Conservation (phyloP, 2,797 vertebrate genomes). For the Chaenodraco wilsoni region DNA sequence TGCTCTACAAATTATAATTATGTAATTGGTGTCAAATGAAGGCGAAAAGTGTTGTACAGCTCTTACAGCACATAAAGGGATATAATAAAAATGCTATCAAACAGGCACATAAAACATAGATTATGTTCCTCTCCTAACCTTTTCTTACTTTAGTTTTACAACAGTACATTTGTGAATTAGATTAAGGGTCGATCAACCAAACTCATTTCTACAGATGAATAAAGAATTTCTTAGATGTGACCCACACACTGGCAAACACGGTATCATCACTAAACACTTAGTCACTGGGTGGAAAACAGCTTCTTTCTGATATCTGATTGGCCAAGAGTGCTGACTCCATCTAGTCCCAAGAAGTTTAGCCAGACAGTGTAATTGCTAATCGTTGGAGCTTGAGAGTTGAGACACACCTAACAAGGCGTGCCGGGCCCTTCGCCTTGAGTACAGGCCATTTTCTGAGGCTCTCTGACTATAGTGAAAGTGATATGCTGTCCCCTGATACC, state of each 20-base stretch:
- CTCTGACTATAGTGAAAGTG: conserved; percentile 67
- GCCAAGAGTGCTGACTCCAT: conserved; percentile 64
- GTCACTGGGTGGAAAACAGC: conserved; percentile 27
- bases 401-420: conserved; percentile 77
- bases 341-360: conserved; percentile 61
- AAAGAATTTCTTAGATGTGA: not conserved
- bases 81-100: not conserved
- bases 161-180: not conserved
- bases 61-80: not conserved
- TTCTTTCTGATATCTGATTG: conserved; percentile 56
- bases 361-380: conserved; percentile 78
- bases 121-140: not conserved
- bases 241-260: not conserved
- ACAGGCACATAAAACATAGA: not conserved
- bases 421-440: conserved; percentile 48
- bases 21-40: not conserved
- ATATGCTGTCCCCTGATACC: conserved; percentile 68
- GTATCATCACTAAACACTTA: conserved; percentile 25
- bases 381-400: conserved; percentile 69
- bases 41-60: not conserved
- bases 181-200: not conserved
- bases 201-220: conserved; percentile 2
- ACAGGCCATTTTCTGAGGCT: conserved; percentile 60
- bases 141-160: conserved; percentile 12
- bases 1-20: conserved; percentile 2